Base-by-base conservation (phyloP, 2,888 invertebrate species). In the Drosophila hamatofila region DNA sequence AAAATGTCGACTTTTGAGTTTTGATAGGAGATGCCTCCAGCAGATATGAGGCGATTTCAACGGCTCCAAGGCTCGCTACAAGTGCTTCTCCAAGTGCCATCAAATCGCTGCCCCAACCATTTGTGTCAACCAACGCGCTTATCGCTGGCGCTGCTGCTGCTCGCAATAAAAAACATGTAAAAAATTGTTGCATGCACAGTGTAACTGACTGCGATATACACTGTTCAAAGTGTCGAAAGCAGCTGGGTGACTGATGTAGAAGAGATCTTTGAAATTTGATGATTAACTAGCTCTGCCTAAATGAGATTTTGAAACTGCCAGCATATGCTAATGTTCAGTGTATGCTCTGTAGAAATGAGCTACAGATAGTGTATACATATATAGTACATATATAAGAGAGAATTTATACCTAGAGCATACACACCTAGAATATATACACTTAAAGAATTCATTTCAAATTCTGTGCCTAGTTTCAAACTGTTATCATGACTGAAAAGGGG, bases 1-100 rank as follows among this genome's bases (percentile, higher is more conserved):
- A 69, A 89, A 86, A 88, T 88, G 90, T 81, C 79, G 77, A 79
- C 79, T 81, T 74, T 88, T 75, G 75, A 56, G 73, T 73, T 83
- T 76, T 86, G 88, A 88, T 83, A 88, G 88, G 80, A 72, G 77
- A 77, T 80, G 68, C 60, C 52, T 39, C 11, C 57, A 18, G 14
- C 59, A 62, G 74, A 74, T 70, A 74, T 48, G 68, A 44, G 21
- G 33, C 41, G 63, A 16, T 48, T 59, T 25, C 46, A 44, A 7
- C 4, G 35, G 35, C 44, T 44, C 25, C 63, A 35, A 33, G 35
- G 23, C 72, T 25, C 46, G 37, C 23, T 16, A n/a, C n/a, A 16
- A 16, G 8, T 51, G 46, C 14, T 11, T 69, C 41, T 76, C 41
- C 27, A 64, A 65, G 65, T 68, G 80, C 56, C 80, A 88, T 83